Evolutionary conservation across 2,888 invertebrate species (phyloP).

Genomic region (Vesta saturnalis): DNA sequence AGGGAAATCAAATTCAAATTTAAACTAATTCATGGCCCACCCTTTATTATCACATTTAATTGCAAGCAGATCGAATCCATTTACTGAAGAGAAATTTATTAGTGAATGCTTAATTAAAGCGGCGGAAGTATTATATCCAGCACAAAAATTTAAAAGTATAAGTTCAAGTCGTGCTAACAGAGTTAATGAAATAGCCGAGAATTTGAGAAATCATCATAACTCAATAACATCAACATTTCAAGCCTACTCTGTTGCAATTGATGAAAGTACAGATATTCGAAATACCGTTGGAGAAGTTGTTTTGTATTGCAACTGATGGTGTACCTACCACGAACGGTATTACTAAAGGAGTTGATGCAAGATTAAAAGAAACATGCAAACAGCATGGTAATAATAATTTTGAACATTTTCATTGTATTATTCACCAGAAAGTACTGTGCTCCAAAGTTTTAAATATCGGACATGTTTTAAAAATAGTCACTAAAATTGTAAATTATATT

Average conservation of each 20-base stretch:
- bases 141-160: too few relatives aligned
- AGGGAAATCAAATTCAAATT: too few relatives aligned
- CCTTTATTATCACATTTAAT: too few relatives aligned
- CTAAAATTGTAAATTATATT: neutral
- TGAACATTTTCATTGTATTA: too few relatives aligned
- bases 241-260: neutral
- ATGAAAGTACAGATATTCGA: neutral
- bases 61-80: too few relatives aligned
- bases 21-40: too few relatives aligned
- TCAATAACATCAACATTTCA: neutral
- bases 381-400: neutral
- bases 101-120: too few relatives aligned
- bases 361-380: neutral
- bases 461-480: neutral
- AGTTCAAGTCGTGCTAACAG: too few relatives aligned
- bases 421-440: too few relatives aligned
- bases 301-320: neutral
- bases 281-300: neutral
- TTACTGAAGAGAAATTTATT: too few relatives aligned
- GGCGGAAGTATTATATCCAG: too few relatives aligned
- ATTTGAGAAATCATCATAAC: neutral
- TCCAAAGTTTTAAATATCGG: neutral
- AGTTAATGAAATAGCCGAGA: neutral
- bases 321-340: neutral
- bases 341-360: neutral